These are phyloP conservation scores for Chloroceryle aenea DNA, from an alignment of 2,113 vertebrate species.

Conservation along the genomic window DNA sequence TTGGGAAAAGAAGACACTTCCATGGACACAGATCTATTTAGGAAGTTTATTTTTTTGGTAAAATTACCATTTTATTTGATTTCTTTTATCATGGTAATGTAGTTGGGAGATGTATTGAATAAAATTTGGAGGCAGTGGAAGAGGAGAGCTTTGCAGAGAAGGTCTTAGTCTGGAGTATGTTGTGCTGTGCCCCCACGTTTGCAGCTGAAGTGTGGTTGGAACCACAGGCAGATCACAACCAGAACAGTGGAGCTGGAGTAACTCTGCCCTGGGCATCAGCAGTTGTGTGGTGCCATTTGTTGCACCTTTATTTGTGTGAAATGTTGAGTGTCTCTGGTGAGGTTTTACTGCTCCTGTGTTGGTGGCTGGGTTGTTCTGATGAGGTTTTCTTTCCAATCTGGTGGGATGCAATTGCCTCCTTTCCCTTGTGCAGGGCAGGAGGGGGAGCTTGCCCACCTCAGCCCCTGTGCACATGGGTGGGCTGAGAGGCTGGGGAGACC, in stretches of 20 bases:
- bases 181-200: not conserved
- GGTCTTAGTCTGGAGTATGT: not conserved
- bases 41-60: not conserved
- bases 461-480: rapidly evolving
- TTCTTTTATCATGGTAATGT: not conserved
- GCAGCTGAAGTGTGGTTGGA: not conserved
- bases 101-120: not conserved
- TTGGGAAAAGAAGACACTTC: not conserved
- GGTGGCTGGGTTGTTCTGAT: not conserved
- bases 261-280: rapidly evolving
- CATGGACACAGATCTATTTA: not conserved
- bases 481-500: too few relatives aligned
- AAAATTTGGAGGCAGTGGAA: not conserved
- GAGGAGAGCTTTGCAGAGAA: not conserved
- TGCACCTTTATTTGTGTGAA: not conserved
- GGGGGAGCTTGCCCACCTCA: rapidly evolving
- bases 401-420: not conserved
- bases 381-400: not conserved
- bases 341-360: not conserved
- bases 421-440: rapidly evolving
- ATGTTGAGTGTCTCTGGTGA: not conserved
- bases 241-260: not conserved
- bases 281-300: not conserved
- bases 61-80: too few relatives aligned
- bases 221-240: not conserved